These are phyloP conservation scores for Notothenia rossii DNA, from an alignment of 2,113 vertebrate genomes.

Conservation along the genomic window DNA sequence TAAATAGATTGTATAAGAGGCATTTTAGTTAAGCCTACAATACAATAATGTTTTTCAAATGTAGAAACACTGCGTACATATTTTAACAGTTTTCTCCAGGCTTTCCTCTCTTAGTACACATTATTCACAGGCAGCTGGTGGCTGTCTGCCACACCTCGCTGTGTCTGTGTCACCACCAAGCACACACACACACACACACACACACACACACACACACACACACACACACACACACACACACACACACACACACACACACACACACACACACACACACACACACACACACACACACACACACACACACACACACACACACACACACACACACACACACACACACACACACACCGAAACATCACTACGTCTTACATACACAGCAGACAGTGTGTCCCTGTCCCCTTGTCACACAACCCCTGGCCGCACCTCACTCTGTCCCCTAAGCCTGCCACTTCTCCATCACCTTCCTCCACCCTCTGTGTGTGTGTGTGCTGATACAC, in stretches of 20 bases:
- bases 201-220: slow-evolving; percentile 16
- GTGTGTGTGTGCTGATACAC: slow-evolving; percentile 43
- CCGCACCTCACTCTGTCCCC: slow-evolving; percentile 68
- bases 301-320: slow-evolving; percentile 14
- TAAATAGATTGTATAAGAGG: not conserved
- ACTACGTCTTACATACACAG: slow-evolving; percentile 53
- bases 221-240: slow-evolving; percentile 24
- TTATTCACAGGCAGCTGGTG: slow-evolving; percentile 82
- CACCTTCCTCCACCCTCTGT: slow-evolving; percentile 30
- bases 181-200: slow-evolving; percentile 16
- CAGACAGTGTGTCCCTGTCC: slow-evolving; percentile 65
- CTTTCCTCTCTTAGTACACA: slow-evolving; percentile 62
- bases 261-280: slow-evolving; percentile 25
- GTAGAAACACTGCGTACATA: not conserved
- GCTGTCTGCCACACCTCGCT: slow-evolving; percentile 78
- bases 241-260: slow-evolving; percentile 22
- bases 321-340: slow-evolving; percentile 12
- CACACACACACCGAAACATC: slow-evolving; percentile 39
- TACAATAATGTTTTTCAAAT: not conserved
- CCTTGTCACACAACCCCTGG: slow-evolving; percentile 73
- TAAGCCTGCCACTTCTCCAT: slow-evolving; percentile 60
- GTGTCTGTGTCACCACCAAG: slow-evolving; percentile 72
- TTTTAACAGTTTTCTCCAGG: slow-evolving; percentile 36
- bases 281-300: slow-evolving; percentile 19
- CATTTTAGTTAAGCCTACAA: not conserved